A percentile compares a stretch with the other conserved stretches of the same genome.
Evolutionary conservation across 2,797 vertebrate species (phyloP).

Genomic region (Denticeps clupeoides): DNA sequence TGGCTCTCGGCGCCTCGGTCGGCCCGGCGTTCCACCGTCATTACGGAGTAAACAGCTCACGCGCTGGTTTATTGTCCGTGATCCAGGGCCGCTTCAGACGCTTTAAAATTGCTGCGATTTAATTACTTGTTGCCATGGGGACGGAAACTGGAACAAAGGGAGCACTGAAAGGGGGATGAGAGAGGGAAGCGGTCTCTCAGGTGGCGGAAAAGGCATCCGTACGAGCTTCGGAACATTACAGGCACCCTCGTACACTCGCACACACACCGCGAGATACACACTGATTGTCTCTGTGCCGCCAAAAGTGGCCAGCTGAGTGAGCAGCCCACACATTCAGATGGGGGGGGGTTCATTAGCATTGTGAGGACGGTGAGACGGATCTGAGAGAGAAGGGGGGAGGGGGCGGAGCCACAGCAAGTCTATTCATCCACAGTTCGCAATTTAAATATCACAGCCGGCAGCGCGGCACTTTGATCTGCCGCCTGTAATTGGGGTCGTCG

Average conservation of each 20-base stretch:
- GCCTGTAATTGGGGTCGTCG: slow-evolving; percentile 44
- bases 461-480: slow-evolving; percentile 45
- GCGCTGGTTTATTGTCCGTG: background rate
- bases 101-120: slow-evolving; percentile 29
- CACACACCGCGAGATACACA: too few relatives aligned
- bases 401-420: slow-evolving; percentile 1
- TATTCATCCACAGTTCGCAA: slow-evolving; percentile 33
- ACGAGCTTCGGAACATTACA: too few relatives aligned
- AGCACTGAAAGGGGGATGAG: background rate
- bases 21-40: too few relatives aligned
- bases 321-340: too few relatives aligned
- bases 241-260: too few relatives aligned
- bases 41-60: too few relatives aligned
- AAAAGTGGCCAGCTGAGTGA: too few relatives aligned
- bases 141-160: slow-evolving; percentile 10
- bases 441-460: slow-evolving; percentile 54
- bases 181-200: too few relatives aligned
- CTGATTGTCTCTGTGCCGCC: too few relatives aligned
- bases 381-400: background rate
- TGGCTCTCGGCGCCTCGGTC: too few relatives aligned
- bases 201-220: too few relatives aligned
- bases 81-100: slow-evolving; percentile 21
- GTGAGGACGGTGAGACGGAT: slow-evolving; percentile 11
- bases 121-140: slow-evolving; percentile 48
- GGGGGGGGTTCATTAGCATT: slow-evolving; percentile 32